phyloP scores from a whole-genome alignment of 2,113 vertebrate species.

The Desmodus rotundus region DNA sequence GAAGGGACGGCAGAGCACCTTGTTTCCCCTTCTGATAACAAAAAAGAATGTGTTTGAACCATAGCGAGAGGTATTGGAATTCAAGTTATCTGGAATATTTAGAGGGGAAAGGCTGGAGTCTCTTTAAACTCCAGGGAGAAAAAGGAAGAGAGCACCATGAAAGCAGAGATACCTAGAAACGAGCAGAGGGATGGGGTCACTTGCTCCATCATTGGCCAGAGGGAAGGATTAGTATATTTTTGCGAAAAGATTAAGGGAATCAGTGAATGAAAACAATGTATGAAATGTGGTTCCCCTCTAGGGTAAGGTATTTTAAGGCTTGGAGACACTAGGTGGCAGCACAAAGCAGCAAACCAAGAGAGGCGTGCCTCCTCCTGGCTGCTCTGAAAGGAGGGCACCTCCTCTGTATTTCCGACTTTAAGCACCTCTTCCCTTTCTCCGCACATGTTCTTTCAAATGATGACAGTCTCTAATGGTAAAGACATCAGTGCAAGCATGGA shows the following conservation, averaged over 20 bases:
- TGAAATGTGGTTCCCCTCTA: not conserved
- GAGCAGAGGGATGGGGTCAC: too few species aligned
- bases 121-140: not conserved
- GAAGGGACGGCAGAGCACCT: not conserved
- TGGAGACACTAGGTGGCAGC: constrained; percentile 59
- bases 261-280: not conserved
- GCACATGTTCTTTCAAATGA: not conserved
- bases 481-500: not conserved
- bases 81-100: not conserved
- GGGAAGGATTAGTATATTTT: not conserved
- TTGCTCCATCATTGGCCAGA: not conserved
- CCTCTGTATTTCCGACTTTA: fast-evolving
- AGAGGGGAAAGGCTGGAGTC: not conserved
- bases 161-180: not conserved
- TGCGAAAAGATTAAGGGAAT: not conserved
- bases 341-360: constrained; percentile 17
- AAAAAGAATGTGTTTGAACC: not conserved
- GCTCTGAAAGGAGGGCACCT: not conserved
- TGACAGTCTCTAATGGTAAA: not conserved
- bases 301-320: not conserved
- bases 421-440: not conserved
- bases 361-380: fast-evolving
- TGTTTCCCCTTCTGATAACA: not conserved
- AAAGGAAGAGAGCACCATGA: not conserved
- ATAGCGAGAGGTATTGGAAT: not conserved